phyloP scores from a whole-genome alignment of 2,797 vertebrate species.

The Tragelaphus oryx region DNA sequence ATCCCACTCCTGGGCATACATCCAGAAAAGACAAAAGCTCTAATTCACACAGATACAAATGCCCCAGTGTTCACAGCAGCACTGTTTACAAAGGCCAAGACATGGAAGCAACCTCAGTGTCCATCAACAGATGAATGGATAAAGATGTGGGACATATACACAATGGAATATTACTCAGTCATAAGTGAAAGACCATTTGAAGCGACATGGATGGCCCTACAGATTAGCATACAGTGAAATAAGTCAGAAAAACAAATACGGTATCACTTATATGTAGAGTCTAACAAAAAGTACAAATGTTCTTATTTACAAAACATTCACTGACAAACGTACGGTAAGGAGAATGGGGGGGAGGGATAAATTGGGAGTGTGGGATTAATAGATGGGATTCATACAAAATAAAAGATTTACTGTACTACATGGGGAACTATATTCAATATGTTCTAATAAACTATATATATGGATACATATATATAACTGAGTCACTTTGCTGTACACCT shows the following conservation, averaged over 20 bases:
- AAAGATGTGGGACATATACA: background rate
- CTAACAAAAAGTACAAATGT: background rate
- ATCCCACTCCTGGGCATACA: background rate
- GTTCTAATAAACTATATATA: background rate
- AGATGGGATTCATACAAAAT: background rate
- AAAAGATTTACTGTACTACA: background rate
- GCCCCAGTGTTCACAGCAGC: background rate
- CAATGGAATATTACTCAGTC: background rate
- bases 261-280: background rate
- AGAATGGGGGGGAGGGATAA: background rate
- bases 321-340: background rate
- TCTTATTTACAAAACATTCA: background rate
- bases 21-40: background rate
- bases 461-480: background rate
- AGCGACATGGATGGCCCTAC: background rate
- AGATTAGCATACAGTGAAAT: background rate
- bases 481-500: background rate
- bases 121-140: too few species aligned
- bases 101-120: background rate
- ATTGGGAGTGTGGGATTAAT: background rate
- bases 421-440: background rate
- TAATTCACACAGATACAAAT: background rate
- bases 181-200: background rate
- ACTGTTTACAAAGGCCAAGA: background rate
- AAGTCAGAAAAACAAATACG: background rate